These are phyloP conservation scores for Phalacrocorax brasilianus DNA, from an alignment of 2,113 vertebrate genomes.

Conservation along the genomic window DNA sequence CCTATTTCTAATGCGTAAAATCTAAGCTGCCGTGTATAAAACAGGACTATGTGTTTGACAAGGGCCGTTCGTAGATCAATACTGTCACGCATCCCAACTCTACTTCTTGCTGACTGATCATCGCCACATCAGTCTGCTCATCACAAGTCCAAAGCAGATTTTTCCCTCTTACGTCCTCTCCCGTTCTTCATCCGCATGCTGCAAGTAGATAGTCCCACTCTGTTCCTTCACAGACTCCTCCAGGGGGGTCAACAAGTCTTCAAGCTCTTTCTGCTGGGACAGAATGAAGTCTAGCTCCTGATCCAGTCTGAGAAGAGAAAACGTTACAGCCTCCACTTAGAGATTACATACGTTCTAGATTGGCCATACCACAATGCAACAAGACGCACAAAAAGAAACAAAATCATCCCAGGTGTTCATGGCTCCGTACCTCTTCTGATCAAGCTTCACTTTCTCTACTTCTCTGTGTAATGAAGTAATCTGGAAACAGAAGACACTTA, in stretches of 20 bases:
- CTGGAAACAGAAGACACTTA: slow-evolving; percentile 37
- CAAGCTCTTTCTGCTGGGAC: slow-evolving; percentile 97
- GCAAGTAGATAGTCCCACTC: slow-evolving; percentile 94
- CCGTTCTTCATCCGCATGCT: slow-evolving; percentile 94
- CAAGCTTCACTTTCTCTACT: slow-evolving; percentile 97
- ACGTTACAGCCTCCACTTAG: not conserved
- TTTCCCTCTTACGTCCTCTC: slow-evolving; percentile 83
- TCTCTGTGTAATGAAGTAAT: slow-evolving; percentile 93
- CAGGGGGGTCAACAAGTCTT: slow-evolving; percentile 88
- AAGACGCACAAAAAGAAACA: not conserved
- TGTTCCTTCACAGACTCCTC: slow-evolving; percentile 96
- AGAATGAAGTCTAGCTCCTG: slow-evolving; percentile 97
- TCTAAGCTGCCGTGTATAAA: not conserved
- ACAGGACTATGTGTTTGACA: not conserved
- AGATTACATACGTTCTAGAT: rapidly evolving
- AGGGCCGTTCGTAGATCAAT: not conserved
- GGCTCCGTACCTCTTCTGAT: slow-evolving; percentile 83
- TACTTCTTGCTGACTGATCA: not conserved
- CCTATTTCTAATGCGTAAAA: not conserved
- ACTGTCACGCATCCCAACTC: not conserved
- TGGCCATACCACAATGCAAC: not conserved
- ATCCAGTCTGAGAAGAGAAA: slow-evolving; percentile 78
- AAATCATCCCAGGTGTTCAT: rapidly evolving
- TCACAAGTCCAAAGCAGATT: not conserved
- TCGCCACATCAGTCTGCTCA: not conserved